These are phyloP conservation scores for Callyntrura guangdongensis DNA, from an alignment of 2,888 invertebrate genomes.

Conservation along the genomic window DNA sequence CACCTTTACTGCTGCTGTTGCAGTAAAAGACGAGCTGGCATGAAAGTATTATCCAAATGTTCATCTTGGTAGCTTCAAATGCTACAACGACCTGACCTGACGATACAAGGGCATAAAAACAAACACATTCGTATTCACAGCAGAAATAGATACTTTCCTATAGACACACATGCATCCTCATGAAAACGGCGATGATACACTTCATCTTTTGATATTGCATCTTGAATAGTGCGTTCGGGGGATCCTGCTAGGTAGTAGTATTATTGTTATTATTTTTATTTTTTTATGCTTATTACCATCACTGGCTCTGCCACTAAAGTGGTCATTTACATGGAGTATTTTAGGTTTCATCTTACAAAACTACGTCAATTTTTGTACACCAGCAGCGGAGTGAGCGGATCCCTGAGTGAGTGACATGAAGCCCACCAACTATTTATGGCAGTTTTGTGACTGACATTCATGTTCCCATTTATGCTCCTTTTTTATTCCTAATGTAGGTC, in stretches of 20 bases:
- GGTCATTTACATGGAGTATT: conserved; percentile 70
- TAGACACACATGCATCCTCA: neutral
- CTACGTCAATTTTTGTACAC: conserved; percentile 62
- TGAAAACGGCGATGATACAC: conserved; percentile 1
- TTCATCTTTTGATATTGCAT: conserved; percentile 9
- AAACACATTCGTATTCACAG: conserved; percentile 9
- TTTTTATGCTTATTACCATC: conserved; percentile 25
- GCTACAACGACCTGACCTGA: neutral
- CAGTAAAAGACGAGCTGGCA: too few relatives aligned
- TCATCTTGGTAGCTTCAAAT: neutral
- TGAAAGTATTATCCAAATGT: too few relatives aligned
- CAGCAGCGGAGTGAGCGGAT: conserved; percentile 37
- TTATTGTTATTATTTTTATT: neutral
- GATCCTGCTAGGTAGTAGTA: conserved; percentile 30
- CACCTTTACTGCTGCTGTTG: too few relatives aligned
- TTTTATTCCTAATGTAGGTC: conserved; percentile 57
- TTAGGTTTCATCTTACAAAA: conserved; percentile 71
- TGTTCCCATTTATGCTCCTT: conserved; percentile 70
- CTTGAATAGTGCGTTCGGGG: neutral
- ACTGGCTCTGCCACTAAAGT: conserved; percentile 34
- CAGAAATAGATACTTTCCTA: neutral
- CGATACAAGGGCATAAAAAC: neutral
- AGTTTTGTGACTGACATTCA: conserved; percentile 78
- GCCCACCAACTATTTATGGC: conserved; percentile 81
- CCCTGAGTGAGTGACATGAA: conserved; percentile 75